Conservation (phyloP, 2,113 vertebrate species). For the Chaetura pelagica region DNA sequence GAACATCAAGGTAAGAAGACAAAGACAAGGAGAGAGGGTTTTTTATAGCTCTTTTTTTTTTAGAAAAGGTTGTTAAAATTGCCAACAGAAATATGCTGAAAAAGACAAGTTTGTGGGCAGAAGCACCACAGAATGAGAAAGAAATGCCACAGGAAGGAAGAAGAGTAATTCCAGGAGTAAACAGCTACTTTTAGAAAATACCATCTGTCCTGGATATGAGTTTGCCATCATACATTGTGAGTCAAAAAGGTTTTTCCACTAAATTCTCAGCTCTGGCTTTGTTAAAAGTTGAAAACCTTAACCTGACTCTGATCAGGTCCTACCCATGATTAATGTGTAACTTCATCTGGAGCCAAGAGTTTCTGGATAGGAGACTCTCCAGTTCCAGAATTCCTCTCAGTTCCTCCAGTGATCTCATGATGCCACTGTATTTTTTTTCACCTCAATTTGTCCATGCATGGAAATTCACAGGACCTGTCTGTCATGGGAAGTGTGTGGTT, state of each 20-base stretch:
- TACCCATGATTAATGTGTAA: not conserved
- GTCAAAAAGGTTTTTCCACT: conserved; percentile 9
- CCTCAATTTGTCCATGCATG: not conserved
- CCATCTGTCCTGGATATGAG: conserved; percentile 53
- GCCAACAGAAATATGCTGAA: conserved; percentile 45
- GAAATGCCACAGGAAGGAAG: conserved; percentile 64
- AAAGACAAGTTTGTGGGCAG: conserved; percentile 56
- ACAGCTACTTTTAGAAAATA: conserved; percentile 64
- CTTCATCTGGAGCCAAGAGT: not conserved
- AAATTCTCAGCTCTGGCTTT: not conserved
- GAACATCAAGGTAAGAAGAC: not conserved
- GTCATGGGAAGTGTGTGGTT: not conserved
- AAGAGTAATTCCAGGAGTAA: conserved; percentile 66
- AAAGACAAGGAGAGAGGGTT: not conserved
- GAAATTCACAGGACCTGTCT: not conserved
- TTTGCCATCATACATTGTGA: not conserved
- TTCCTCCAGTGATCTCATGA: not conserved
- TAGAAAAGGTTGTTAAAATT: not conserved
- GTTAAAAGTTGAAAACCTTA: not conserved
- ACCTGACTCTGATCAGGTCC: not conserved
- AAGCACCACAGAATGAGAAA: conserved; percentile 23
- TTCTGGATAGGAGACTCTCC: not conserved
- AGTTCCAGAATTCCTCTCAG: not conserved
- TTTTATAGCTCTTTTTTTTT: not conserved
- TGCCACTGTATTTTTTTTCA: not conserved